Base-by-base conservation (phyloP, 2,113 vertebrate genomes). In the Phalacrocorax carbo region DNA sequence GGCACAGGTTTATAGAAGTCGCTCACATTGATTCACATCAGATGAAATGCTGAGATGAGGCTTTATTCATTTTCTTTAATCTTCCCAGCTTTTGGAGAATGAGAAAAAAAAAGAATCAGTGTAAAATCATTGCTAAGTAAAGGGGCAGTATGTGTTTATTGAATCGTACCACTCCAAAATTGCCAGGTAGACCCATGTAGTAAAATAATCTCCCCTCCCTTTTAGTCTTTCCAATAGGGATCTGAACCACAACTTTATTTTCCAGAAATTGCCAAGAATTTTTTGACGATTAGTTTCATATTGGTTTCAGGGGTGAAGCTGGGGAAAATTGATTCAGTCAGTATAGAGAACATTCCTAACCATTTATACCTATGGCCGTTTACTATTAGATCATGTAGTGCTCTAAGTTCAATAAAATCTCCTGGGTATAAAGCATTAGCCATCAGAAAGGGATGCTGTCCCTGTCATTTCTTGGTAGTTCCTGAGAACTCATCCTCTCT, bases 221-320 rank as follows among this genome's bases (percentile, higher is more conserved):
- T 93, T 93, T 64, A 73, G 34, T 49, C 61, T 72, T 90, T 91
- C 57, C 62, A 77, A 25, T 15, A 66, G 20, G 21, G 46, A 14
- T 34, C 29, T 83, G 42, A 88, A 64, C 9, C 8, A 75, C 20
- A 79, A 61, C 44, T 92, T 93, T 86, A 73, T 91, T 96, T 89
- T 60, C 78, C 34, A 87, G 52, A 86, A 95, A 92, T 72, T 95
- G 30, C 27, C 29, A 61, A 79, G 48, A 94, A 92, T n/a, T 82
- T 79, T 94, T 91, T 91, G 14, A 54, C 3, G 0, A 69, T 92
- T 94, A 90, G 55, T 88, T 94, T 86, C 29, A 27, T 68, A 81
- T 60, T 83, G 46, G 36, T 90, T 97, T 82, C 85, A 81, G 23
- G 57, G 18, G 20, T 71, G 51, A 94, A 95, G 55, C 32, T 88